Percentiles rank a stretch among this genome's conserved stretches.
phyloP scores from a whole-genome alignment of 2,113 vertebrate genomes.

The Megaceryle torquata region DNA sequence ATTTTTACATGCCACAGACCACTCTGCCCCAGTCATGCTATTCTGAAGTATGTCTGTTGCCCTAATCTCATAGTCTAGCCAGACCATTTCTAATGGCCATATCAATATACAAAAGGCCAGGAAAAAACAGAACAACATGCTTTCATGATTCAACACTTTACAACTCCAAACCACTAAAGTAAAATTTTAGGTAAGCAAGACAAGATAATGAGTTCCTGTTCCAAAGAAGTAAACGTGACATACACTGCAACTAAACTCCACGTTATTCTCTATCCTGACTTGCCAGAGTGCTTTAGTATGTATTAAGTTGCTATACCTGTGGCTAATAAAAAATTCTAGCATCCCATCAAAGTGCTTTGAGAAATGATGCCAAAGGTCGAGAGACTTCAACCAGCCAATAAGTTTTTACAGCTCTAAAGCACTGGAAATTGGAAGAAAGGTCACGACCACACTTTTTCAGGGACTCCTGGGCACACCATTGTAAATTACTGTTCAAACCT shows the following conservation, averaged over 20 bases:
- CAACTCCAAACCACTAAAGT: not conserved
- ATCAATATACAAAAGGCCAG: not conserved
- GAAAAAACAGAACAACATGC: not conserved
- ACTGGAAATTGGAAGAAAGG: not conserved
- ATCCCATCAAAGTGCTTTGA: not conserved
- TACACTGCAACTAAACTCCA: not conserved
- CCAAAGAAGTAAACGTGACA: not conserved
- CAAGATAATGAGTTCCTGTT: not conserved
- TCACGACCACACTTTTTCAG: not conserved
- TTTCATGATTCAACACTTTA: not conserved
- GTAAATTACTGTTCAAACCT: not conserved
- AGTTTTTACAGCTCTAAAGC: not conserved
- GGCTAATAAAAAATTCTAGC: not conserved
- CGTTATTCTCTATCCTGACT: not conserved
- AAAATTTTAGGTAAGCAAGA: not conserved
- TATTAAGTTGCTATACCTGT: not conserved
- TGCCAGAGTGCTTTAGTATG: not conserved
- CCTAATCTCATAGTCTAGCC: not conserved
- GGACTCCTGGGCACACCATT: not conserved
- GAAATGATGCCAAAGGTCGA: not conserved
- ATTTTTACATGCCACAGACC: not conserved
- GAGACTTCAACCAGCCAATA: not conserved
- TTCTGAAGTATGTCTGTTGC: not conserved
- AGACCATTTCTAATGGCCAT: not conserved
- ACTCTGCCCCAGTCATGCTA: not conserved